These are phyloP conservation scores for Odontomyia ornata DNA, from an alignment of 2,888 invertebrate genomes.

Conservation along the genomic window DNA sequence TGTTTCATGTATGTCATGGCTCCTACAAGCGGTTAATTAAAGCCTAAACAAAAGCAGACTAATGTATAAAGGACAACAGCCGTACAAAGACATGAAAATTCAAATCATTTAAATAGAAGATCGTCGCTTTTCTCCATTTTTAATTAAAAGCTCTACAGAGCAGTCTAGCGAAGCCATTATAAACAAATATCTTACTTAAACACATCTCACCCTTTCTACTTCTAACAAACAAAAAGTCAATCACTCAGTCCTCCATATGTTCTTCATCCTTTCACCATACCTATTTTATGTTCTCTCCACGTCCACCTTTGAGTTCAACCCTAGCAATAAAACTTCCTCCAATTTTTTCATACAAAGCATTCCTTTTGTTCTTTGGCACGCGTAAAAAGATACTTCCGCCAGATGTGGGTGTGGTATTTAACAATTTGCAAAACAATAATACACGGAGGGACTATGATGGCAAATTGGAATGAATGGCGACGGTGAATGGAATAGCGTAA, in stretches of 20 bases:
- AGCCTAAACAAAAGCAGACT: background rate
- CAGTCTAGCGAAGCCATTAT: no score
- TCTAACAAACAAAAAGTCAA: background rate
- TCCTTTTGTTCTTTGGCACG: constrained; percentile 37
- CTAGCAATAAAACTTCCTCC: background rate
- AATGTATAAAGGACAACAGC: background rate
- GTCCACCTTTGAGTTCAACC: no score
- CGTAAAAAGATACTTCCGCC: constrained; percentile 53
- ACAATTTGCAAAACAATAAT: constrained; percentile 33
- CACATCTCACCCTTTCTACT: background rate
- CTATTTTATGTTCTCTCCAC: no score
- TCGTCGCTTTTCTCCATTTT: no score
- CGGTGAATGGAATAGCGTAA: background rate
- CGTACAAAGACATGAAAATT: background rate
- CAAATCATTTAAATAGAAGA: no score
- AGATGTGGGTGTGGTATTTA: constrained; percentile 53
- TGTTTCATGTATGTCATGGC: background rate
- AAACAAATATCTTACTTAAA: background rate
- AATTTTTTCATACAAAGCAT: background rate
- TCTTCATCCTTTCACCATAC: no score
- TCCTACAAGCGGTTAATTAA: constrained; percentile 37
- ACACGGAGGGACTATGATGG: background rate
- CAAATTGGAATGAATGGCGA: background rate
- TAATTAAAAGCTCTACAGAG: no score
- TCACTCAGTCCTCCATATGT: no score